These are phyloP conservation scores for Lanistes nyassanus DNA, from an alignment of 1,140 invertebrate genomes.

Conservation along the genomic window DNA sequence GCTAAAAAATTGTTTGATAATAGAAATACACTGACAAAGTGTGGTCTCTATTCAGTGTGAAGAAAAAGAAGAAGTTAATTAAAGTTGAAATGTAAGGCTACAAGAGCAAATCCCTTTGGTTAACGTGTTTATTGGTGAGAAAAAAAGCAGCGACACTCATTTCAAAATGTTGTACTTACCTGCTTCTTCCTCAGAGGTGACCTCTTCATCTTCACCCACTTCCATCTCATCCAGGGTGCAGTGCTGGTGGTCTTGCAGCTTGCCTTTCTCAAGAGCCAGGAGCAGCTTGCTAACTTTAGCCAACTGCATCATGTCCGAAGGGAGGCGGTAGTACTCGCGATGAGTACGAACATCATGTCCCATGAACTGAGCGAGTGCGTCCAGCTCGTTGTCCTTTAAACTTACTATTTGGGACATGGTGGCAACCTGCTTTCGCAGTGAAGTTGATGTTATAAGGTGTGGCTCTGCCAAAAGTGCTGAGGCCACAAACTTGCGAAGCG, in stretches of 20 bases:
- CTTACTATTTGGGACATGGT: constrained; percentile 35
- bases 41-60: too few relatives aligned
- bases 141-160: too few relatives aligned
- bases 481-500: constrained; percentile 18
- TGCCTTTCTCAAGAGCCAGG: constrained; percentile 21
- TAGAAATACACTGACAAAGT: too few relatives aligned
- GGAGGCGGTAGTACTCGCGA: constrained; percentile 43
- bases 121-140: too few relatives aligned
- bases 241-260: neutral
- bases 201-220: neutral
- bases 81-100: too few relatives aligned
- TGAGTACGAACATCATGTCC: constrained; percentile 49
- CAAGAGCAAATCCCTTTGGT: too few relatives aligned
- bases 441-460: constrained; percentile 52
- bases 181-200: neutral
- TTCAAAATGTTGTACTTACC: neutral
- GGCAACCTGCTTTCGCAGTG: constrained; percentile 44
- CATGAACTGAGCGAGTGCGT: constrained; percentile 41
- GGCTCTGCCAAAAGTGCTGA: constrained; percentile 24
- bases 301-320: constrained; percentile 38
- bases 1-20: too few relatives aligned
- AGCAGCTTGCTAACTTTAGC: constrained; percentile 46
- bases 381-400: constrained; percentile 34
- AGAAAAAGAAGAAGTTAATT: too few relatives aligned
- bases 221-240: constrained; percentile 7